Percentiles rank a stretch among this genome's conserved stretches.
Conservation (phyloP, 2,888 invertebrate genomes). For the Anoncus sp. region DNA sequence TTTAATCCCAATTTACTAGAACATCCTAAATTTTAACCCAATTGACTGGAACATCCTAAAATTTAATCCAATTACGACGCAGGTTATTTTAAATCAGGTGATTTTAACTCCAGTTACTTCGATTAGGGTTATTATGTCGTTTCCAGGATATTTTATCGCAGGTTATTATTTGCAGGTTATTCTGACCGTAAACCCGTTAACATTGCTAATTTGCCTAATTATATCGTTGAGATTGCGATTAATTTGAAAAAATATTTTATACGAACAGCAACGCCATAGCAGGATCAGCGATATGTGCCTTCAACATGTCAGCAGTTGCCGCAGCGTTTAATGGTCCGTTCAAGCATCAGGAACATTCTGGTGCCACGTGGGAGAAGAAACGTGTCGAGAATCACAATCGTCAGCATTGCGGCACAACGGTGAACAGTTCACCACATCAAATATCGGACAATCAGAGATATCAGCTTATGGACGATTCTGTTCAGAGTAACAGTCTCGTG, state of each 20-base stretch:
- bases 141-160: too few species aligned
- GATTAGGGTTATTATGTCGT: too few species aligned
- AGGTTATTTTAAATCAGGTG: too few species aligned
- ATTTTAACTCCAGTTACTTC: too few species aligned
- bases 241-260: conserved; percentile 6
- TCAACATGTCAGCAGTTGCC: conserved; percentile 92
- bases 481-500: conserved; percentile 89
- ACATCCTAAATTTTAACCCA: too few species aligned
- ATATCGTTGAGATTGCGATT: not conserved
- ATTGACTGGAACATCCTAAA: too few species aligned
- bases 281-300: conserved; percentile 96
- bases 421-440: conserved; percentile 79
- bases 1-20: too few species aligned
- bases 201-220: too few species aligned
- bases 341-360: conserved; percentile 91
- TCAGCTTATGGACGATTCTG: conserved; percentile 94
- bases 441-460: conserved; percentile 89
- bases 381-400: conserved; percentile 83
- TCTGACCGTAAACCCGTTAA: too few species aligned
- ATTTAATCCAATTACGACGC: too few species aligned
- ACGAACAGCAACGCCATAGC: conserved; percentile 90
- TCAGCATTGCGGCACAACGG: conserved; percentile 81
- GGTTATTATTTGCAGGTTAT: too few species aligned
- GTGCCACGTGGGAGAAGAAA: conserved; percentile 91
- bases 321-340: conserved; percentile 93